Base-by-base conservation (phyloP, 2,113 vertebrate species). In the Corapipo altera region DNA sequence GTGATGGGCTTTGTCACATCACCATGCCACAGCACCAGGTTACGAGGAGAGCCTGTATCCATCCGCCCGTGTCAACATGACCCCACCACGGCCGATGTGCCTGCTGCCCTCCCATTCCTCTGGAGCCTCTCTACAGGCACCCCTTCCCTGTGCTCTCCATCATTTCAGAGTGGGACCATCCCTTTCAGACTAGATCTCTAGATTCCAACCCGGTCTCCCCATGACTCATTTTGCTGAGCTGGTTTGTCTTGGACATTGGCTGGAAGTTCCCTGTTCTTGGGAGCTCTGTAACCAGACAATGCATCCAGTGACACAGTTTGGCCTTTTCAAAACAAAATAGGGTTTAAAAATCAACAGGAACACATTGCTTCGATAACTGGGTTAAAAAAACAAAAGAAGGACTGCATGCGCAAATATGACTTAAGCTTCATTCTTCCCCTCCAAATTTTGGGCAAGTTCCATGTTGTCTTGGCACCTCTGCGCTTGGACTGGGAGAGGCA, bases 341-440 rank as follows among this genome's bases (percentile, higher is more conserved):
- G 22, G 9, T 61, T 94, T 92, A 85, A 91, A 85, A 95, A 74
- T 92, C 80, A 72, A 87, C 84, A 94, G 93, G 89, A 95, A 95
- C 76, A 71, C 15, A 1, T 19, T 55, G 66, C 73, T 95, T 35
- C 1, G 0, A 64, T 83, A 96, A 87, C 83, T 95, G 61, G 93
- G 84, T 94, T 95, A 95, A 87, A 85, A 93, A 85, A 96, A 94
- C 89, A 93, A 89, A 92, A 87, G 84, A 21, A 65, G n/a, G 22
- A 32, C 74, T 1, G 6, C 61, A 49, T 3, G 1, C 1, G 6
- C 58, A 80, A 82, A 49, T 83, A 33, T 76, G 77, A 89, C 89
- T 85, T 82, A 9, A 94, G 27, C 41, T 65, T 87, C 77, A 69
- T 91, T 89, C 80, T 90, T 86, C 65, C 51, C 46, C 65, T 4